Percentiles rank a stretch among this genome's conserved stretches.
These are phyloP conservation scores for Cirrhinus molitorella DNA, from an alignment of 2,797 vertebrate species.

Conservation along the genomic window DNA sequence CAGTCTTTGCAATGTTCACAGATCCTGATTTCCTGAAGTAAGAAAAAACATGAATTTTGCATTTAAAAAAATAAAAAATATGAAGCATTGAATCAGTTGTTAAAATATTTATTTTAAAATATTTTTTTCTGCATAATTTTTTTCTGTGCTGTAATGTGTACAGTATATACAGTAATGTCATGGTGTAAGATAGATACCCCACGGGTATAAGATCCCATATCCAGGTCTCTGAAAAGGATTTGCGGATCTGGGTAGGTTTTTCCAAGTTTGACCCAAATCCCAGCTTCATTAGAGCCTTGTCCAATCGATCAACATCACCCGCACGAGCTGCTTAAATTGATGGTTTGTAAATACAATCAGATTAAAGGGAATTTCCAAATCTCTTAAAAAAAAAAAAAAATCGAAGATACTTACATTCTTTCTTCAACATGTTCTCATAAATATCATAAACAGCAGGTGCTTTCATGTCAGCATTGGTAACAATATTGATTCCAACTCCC, in stretches of 20 bases:
- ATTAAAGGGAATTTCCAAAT: no score
- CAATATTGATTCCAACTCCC: slow-evolving; percentile 81
- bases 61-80: no score
- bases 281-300: no score
- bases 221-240: slow-evolving; percentile 81
- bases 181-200: slow-evolving; percentile 71
- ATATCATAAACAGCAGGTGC: slow-evolving; percentile 57
- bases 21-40: slow-evolving; percentile 67
- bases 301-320: accelerated
- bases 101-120: neutral
- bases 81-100: no score
- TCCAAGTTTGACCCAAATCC: neutral
- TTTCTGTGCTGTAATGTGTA: no score
- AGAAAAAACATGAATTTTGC: neutral
- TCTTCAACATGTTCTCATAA: no score
- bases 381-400: no score
- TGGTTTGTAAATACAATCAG: no score
- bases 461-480: slow-evolving; percentile 83
- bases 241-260: slow-evolving; percentile 65
- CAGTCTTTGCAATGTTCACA: slow-evolving; percentile 65
- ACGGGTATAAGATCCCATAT: slow-evolving; percentile 84
- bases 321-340: no score
- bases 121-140: no score
- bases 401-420: no score
- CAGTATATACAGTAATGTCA: neutral